Percentiles rank a stretch among this genome's conserved stretches.
Conservation (phyloP, 1,140 invertebrate genomes). For the Brachionus rubens region DNA sequence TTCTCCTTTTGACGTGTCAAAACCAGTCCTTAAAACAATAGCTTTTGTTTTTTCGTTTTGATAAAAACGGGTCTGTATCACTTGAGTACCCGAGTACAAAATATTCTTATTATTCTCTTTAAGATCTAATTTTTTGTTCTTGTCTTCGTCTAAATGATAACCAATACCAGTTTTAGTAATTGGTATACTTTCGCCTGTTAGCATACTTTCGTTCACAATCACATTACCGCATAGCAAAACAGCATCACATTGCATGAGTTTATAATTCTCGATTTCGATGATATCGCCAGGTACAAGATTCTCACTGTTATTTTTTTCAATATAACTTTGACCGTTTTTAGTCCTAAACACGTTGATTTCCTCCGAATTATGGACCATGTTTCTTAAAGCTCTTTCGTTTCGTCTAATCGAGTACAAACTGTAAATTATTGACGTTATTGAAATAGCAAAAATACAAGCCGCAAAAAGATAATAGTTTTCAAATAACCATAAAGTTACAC, state of each 20-base stretch:
- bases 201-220: constrained; percentile 55
- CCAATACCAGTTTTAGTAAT: constrained; percentile 50
- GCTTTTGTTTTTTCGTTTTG: neutral
- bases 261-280: constrained; percentile 48
- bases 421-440: constrained; percentile 63
- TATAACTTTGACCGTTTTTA: neutral
- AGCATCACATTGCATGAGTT: constrained; percentile 52
- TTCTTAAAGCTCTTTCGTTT: neutral
- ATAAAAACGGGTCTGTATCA: constrained; percentile 10
- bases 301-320: neutral
- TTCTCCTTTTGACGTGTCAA: neutral
- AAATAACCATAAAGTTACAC: constrained; percentile 55
- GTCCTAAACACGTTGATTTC: neutral
- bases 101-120: neutral
- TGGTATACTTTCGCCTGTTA: constrained; percentile 55
- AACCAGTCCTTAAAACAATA: constrained; percentile 30
- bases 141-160: neutral
- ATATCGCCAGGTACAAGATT: constrained; percentile 55
- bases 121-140: neutral
- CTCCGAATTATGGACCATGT: neutral
- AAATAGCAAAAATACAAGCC: constrained; percentile 75
- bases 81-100: neutral
- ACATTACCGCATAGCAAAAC: constrained; percentile 52
- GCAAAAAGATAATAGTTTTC: constrained; percentile 47
- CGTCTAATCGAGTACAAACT: neutral